Conservation (phyloP, 2,113 vertebrate species). For the Raphicerus campestris region DNA sequence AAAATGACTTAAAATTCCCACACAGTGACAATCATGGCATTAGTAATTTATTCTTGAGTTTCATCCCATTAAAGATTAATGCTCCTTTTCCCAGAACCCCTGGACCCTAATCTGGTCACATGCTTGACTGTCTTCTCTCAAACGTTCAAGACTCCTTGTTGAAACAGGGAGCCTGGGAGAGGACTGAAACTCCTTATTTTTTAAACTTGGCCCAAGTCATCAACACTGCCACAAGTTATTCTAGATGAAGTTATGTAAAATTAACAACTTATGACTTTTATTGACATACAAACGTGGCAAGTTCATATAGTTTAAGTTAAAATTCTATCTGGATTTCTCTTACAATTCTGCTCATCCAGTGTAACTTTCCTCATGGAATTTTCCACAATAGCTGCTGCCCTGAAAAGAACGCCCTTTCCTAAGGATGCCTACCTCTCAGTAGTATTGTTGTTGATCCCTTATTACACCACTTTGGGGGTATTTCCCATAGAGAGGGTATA, state of each 20-base stretch:
- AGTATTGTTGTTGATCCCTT: accelerated
- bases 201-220: not conserved
- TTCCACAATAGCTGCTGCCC: not conserved
- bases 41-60: conserved; percentile 57
- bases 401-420: not conserved
- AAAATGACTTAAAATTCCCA: conserved; percentile 59
- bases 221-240: not conserved
- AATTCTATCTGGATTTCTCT: not conserved
- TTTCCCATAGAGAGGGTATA: not conserved
- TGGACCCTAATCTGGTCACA: not conserved
- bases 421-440: not conserved
- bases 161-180: not conserved
- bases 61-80: not conserved
- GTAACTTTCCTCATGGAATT: not conserved
- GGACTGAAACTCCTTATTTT: not conserved
- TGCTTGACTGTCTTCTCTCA: not conserved
- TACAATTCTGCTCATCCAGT: not conserved
- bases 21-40: conserved; percentile 11
- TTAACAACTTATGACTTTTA: not conserved
- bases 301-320: not conserved
- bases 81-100: conserved; percentile 67
- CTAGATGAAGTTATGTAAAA: not conserved
- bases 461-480: accelerated
- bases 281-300: not conserved
- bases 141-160: not conserved